These are phyloP conservation scores for Drosophila mettleri DNA, from an alignment of 2,888 invertebrate genomes.

Conservation along the genomic window DNA sequence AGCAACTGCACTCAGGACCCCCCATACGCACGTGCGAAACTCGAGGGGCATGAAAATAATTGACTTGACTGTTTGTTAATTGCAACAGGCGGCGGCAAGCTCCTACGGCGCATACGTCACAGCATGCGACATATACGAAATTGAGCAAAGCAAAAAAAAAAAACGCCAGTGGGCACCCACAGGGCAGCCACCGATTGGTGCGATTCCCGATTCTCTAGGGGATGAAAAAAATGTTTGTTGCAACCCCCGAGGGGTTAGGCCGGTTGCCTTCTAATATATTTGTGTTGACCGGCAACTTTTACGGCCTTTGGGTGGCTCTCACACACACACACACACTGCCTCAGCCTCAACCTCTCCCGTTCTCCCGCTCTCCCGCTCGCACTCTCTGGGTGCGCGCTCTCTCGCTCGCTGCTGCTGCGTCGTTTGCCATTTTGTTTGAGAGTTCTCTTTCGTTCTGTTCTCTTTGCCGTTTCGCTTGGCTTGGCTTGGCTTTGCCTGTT, in stretches of 20 bases:
- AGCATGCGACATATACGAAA: constrained; percentile 56
- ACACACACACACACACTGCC: neutral
- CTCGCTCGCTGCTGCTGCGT: constrained; percentile 21
- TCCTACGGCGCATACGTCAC: constrained; percentile 61
- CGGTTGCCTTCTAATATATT: constrained; percentile 6
- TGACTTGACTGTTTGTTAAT: constrained; percentile 74
- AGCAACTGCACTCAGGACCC: constrained; percentile 63
- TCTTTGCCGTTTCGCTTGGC: no score
- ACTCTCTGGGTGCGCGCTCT: constrained; percentile 15
- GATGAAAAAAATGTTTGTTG: constrained; percentile 53
- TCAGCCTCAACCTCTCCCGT: constrained; percentile 2
- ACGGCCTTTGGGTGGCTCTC: constrained; percentile 44
- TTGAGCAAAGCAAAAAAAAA: neutral
- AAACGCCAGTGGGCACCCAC: constrained; percentile 69
- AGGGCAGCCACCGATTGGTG: constrained; percentile 79
- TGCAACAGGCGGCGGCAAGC: constrained; percentile 61
- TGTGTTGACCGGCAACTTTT: constrained; percentile 11
- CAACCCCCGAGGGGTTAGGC: constrained; percentile 70
- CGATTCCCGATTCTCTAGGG: constrained; percentile 60
- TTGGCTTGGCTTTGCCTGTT: constrained; percentile 23
- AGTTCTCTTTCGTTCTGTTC: constrained; percentile 26
- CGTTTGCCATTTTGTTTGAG: constrained; percentile 65
- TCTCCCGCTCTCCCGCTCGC: constrained; percentile 9
- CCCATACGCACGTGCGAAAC: constrained; percentile 80
- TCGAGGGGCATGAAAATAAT: constrained; percentile 59